These are phyloP conservation scores for Lordiphosa stackelbergi DNA, from an alignment of 1,140 invertebrate species.

Conservation along the genomic window DNA sequence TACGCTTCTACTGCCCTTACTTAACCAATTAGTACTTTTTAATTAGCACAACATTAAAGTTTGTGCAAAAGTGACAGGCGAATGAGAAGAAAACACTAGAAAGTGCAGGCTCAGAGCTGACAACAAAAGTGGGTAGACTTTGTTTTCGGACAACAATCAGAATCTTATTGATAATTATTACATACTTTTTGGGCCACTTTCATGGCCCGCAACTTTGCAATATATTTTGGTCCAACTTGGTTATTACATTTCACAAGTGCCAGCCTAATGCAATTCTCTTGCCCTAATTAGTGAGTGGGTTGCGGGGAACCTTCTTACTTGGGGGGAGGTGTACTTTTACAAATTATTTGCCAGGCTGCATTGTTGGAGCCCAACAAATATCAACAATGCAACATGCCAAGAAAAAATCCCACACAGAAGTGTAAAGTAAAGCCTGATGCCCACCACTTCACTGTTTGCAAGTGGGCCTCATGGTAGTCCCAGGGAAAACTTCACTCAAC, in stretches of 20 bases:
- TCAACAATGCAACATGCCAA: slow-evolving; percentile 37
- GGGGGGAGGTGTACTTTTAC: slow-evolving; percentile 17
- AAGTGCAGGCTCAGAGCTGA: slow-evolving; percentile 60
- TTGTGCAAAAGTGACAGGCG: slow-evolving; percentile 1
- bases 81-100: slow-evolving; percentile 9
- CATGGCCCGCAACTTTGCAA: slow-evolving; percentile 18
- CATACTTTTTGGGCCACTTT: slow-evolving; percentile 22
- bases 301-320: not conserved
- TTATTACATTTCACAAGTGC: slow-evolving; percentile 50
- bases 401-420: slow-evolving; percentile 32
- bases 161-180: slow-evolving; percentile 66
- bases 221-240: slow-evolving; percentile 17
- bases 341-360: slow-evolving; percentile 45
- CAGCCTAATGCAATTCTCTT: slow-evolving; percentile 56
- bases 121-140: slow-evolving; percentile 40
- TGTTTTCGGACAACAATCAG: slow-evolving; percentile 22
- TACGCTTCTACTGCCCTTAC: not conserved
- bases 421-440: slow-evolving; percentile 44
- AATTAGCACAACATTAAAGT: slow-evolving; percentile 61
- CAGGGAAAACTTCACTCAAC: slow-evolving; percentile 47
- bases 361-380: slow-evolving; percentile 43
- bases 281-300: slow-evolving; percentile 49
- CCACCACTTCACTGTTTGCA: slow-evolving; percentile 21
- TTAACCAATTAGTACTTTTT: slow-evolving; percentile 61
- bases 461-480: slow-evolving; percentile 30